These are phyloP conservation scores for Anguilla megastoma DNA, from an alignment of 2,797 vertebrate species.

Conservation along the genomic window DNA sequence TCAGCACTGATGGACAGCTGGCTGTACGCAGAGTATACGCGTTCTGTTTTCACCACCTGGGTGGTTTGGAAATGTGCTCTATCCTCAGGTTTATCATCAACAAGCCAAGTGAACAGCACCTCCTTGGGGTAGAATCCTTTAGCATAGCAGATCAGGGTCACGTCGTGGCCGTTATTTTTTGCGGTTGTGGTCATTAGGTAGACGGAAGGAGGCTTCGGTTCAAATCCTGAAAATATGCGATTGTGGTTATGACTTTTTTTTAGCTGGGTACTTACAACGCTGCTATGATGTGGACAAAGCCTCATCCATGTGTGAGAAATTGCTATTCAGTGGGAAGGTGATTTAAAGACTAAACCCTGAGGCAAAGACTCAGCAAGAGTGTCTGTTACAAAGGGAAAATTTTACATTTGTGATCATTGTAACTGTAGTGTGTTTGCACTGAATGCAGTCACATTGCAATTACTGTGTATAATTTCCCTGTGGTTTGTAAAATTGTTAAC, in stretches of 20 bases:
- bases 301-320: background rate
- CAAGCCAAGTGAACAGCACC: conserved; percentile 69
- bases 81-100: conserved; percentile 50
- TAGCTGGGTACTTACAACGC: background rate
- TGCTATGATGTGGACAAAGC: background rate
- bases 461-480: background rate
- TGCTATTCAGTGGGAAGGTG: background rate
- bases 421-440: background rate
- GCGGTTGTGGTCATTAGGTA: conserved; percentile 64
- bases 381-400: background rate
- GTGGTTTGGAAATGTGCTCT: conserved; percentile 47
- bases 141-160: conserved; percentile 72
- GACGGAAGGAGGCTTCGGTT: conserved; percentile 47
- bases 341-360: background rate
- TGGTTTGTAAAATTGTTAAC: background rate
- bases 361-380: background rate
- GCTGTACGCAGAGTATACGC: conserved; percentile 65
- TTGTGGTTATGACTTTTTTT: conserved; percentile 47
- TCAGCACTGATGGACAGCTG: conserved; percentile 47
- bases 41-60: conserved; percentile 43
- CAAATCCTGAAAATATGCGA: conserved; percentile 60
- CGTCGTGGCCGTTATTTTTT: conserved; percentile 12
- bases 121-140: conserved; percentile 69
- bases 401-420: background rate
- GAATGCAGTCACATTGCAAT: background rate